phyloP scores from a whole-genome alignment of 1,140 invertebrate genomes.

The Drosophila malerkotliana region DNA sequence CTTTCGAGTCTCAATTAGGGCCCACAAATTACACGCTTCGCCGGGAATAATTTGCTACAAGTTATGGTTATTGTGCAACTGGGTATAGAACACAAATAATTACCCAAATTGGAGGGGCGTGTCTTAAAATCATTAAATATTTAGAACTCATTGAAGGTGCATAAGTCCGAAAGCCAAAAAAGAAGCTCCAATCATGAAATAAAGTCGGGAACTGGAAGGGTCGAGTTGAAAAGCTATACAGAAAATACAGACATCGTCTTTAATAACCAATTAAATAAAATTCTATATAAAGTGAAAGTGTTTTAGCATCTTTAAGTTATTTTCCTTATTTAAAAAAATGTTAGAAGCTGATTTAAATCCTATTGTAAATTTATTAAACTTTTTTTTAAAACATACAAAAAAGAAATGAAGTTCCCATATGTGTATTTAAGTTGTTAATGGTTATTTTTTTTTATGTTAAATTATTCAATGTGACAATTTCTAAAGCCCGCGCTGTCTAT shows the following conservation, averaged over 20 bases:
- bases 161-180: slow-evolving; percentile 4
- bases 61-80: slow-evolving; percentile 60
- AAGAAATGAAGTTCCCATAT: too few relatives aligned
- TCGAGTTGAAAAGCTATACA: background rate
- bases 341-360: too few relatives aligned
- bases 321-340: too few relatives aligned
- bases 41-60: slow-evolving; percentile 47
- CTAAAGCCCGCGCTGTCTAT: too few relatives aligned
- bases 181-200: slow-evolving; percentile 8
- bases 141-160: slow-evolving; percentile 23
- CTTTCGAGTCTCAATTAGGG: slow-evolving; percentile 48
- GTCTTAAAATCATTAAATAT: slow-evolving; percentile 62
- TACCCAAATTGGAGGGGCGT: slow-evolving; percentile 51
- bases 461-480: too few relatives aligned
- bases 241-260: background rate
- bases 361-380: too few relatives aligned
- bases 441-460: too few relatives aligned
- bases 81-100: slow-evolving; percentile 43
- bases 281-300: too few relatives aligned
- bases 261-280: background rate
- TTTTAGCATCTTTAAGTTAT: too few relatives aligned
- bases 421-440: too few relatives aligned
- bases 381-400: too few relatives aligned
- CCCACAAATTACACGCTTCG: slow-evolving; percentile 66
- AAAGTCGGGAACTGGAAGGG: background rate